Evolutionary conservation across 2,888 invertebrate species (phyloP).

Genomic region (Thereva unica): DNA sequence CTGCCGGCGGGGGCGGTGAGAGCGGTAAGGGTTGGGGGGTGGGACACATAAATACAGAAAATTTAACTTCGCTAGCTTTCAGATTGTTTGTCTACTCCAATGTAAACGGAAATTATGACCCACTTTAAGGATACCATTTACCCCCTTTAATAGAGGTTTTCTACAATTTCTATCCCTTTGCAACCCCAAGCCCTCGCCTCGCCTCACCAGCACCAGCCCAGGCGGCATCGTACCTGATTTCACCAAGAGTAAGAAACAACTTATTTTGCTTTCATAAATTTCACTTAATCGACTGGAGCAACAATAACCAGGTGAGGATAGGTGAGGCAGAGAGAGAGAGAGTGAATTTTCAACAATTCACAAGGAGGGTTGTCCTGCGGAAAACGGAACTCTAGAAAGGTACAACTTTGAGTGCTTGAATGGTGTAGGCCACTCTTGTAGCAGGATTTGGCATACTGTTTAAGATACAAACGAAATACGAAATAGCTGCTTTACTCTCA

Average conservation of each 20-base stretch:
- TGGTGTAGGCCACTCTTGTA: too few species aligned
- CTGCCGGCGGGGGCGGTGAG: not conserved
- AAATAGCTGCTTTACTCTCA: too few species aligned
- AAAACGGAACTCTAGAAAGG: too few species aligned
- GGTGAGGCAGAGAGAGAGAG: too few species aligned
- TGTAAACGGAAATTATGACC: constrained; percentile 10
- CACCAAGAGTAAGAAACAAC: not conserved
- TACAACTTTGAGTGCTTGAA: too few species aligned
- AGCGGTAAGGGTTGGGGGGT: not conserved
- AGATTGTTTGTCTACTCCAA: not conserved
- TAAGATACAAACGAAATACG: too few species aligned
- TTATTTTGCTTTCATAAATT: constrained; percentile 13
- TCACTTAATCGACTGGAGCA: constrained; percentile 1
- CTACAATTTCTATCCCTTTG: not conserved
- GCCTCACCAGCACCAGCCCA: too few species aligned
- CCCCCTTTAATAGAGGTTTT: not conserved
- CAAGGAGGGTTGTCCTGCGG: too few species aligned
- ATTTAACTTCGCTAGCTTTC: constrained; percentile 1
- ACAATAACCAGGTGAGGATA: not conserved
- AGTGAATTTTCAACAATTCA: too few species aligned
- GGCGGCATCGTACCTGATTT: too few species aligned
- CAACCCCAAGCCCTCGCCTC: too few species aligned
- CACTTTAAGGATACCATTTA: constrained; percentile 7
- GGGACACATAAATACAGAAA: not conserved
- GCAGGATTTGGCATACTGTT: too few species aligned